Percentiles rank a stretch among this genome's conserved stretches.
These are phyloP conservation scores for Megalops cyprinoides DNA, from an alignment of 2,797 vertebrate genomes.

Conservation along the genomic window DNA sequence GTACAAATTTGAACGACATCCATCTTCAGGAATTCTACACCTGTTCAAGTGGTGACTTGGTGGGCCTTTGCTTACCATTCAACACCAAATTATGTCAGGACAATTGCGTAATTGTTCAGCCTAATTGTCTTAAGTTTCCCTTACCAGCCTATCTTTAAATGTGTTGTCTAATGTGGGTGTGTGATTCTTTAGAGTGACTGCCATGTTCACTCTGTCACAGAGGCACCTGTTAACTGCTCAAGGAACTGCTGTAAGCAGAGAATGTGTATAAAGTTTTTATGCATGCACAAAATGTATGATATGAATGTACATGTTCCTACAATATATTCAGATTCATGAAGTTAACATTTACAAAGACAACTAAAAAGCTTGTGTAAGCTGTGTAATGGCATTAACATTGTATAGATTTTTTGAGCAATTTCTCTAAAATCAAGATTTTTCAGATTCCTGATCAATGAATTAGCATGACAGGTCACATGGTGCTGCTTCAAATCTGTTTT, in stretches of 20 bases:
- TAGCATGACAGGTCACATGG: neutral
- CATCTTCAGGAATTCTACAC: neutral
- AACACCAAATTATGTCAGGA: neutral
- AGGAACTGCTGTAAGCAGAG: neutral
- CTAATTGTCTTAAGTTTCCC: neutral
- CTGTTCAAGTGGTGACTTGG: neutral
- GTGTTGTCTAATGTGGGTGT: neutral
- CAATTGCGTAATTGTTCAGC: neutral
- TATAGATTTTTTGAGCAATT: neutral
- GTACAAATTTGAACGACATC: too few relatives aligned
- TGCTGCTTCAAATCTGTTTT: neutral
- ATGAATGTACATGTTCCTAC: neutral
- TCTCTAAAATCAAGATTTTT: neutral
- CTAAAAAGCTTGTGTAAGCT: neutral
- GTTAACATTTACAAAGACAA: neutral
- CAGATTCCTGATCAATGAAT: neutral
- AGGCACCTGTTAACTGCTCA: neutral
- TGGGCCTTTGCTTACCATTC: neutral
- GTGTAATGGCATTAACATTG: neutral
- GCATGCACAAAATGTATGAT: constrained; percentile 10
- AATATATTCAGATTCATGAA: neutral
- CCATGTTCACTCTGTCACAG: neutral
- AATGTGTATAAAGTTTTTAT: constrained; percentile 3
- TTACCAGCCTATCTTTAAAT: neutral
- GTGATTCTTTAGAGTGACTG: neutral